Evolutionary conservation across 1,140 invertebrate genomes (phyloP).

Genomic region (Lutraria rhynchaena): DNA sequence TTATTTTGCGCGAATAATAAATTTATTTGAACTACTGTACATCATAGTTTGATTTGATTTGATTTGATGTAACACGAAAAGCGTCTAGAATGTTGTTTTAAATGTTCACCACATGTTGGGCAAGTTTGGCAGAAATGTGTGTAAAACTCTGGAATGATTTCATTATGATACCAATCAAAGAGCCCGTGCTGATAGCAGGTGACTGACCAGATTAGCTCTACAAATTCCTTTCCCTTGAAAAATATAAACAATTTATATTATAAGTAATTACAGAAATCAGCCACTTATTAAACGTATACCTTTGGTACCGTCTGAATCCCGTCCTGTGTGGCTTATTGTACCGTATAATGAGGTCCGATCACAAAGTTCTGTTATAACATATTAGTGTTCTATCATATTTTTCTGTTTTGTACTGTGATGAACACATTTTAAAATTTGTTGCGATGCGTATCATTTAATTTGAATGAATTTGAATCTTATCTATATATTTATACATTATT

Average conservation of each 20-base stretch:
- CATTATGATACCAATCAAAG: conserved; percentile 30
- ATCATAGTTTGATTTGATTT: too few relatives aligned
- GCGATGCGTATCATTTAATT: too few relatives aligned
- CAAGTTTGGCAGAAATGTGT: not conserved
- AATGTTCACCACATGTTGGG: conserved; percentile 7
- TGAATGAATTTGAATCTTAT: too few relatives aligned
- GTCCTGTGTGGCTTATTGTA: conserved; percentile 17
- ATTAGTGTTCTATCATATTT: too few relatives aligned
- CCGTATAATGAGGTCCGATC: too few relatives aligned
- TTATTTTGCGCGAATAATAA: too few relatives aligned
- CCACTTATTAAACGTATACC: conserved; percentile 37
- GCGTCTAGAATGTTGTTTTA: not conserved
- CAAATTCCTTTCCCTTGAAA: conserved; percentile 32
- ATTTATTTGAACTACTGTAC: too few relatives aligned
- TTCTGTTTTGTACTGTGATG: too few relatives aligned
- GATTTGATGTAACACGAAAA: too few relatives aligned
- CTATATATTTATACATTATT: too few relatives aligned
- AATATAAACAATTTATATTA: conserved; percentile 55
- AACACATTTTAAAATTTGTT: too few relatives aligned
- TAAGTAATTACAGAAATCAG: conserved; percentile 57
- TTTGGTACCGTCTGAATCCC: not conserved
- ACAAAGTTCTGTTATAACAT: too few relatives aligned
- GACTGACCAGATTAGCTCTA: conserved; percentile 50
- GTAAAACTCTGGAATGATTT: conserved; percentile 2
- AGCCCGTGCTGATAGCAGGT: conserved; percentile 34